Evolutionary conservation across 1,140 invertebrate genomes (phyloP).

Genomic region (Nylanderia fulva): DNA sequence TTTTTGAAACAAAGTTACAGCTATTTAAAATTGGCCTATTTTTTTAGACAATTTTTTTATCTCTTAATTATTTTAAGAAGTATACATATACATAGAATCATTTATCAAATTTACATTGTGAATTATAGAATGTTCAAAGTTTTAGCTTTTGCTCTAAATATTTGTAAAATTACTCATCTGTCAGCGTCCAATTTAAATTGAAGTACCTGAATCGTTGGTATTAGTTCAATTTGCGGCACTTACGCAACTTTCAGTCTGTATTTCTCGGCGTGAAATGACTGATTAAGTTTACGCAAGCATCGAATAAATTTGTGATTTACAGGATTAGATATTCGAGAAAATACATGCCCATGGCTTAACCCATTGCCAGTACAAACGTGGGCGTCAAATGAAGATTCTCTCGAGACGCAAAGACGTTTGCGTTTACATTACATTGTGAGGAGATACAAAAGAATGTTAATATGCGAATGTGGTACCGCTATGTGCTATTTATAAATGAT

Average conservation of each 20-base stretch:
- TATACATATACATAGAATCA: background rate
- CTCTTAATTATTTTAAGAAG: no score
- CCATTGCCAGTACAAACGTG: conserved; percentile 45
- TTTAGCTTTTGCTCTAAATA: background rate
- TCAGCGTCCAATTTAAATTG: background rate
- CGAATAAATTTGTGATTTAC: conserved; percentile 67
- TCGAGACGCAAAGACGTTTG: conserved; percentile 58
- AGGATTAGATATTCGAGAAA: conserved; percentile 55
- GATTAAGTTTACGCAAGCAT: conserved; percentile 50
- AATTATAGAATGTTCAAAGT: no score
- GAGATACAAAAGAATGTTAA: conserved; percentile 54
- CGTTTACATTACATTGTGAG: conserved; percentile 24
- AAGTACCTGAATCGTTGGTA: background rate
- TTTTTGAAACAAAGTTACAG: no score
- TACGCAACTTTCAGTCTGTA: conserved; percentile 32
- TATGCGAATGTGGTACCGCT: conserved; percentile 16
- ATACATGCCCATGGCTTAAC: conserved; percentile 51
- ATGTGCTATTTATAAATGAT: conserved; percentile 49
- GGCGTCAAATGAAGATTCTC: conserved; percentile 64
- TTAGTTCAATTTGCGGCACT: conserved; percentile 3
- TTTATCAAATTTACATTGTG: no score
- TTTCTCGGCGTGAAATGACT: conserved; percentile 34
- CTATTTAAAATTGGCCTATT: no score
- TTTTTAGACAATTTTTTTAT: no score
- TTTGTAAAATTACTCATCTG: background rate